Evolutionary conservation across 2,888 invertebrate genomes (phyloP).

Genomic region (Caradrina clavipalpis): DNA sequence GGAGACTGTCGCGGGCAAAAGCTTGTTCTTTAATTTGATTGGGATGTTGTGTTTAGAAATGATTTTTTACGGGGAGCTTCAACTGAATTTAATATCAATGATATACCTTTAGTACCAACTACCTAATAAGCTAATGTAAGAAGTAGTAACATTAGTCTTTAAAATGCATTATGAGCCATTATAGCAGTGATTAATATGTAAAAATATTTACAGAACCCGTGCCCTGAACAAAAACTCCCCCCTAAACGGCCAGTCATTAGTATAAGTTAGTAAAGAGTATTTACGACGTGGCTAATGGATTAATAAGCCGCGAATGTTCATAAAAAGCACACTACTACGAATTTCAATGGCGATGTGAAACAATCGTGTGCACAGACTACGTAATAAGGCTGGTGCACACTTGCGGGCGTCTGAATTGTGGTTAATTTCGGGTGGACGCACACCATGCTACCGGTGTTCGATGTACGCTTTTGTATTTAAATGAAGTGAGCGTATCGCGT

Average conservation of each 20-base stretch:
- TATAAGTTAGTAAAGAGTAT: conserved; percentile 28
- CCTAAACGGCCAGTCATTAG: conserved; percentile 13
- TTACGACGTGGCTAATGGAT: conserved; percentile 44
- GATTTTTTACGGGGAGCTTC: background rate
- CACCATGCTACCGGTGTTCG: conserved; percentile 66
- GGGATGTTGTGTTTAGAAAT: too few relatives aligned
- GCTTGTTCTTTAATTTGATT: background rate
- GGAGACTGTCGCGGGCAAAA: too few relatives aligned
- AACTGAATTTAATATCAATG: background rate
- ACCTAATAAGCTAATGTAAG: background rate
- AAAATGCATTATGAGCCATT: conserved; percentile 2
- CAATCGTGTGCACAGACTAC: conserved; percentile 58
- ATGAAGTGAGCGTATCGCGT: conserved; percentile 74
- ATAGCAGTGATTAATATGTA: conserved; percentile 18
- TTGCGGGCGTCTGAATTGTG: conserved; percentile 27
- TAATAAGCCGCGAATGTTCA: conserved; percentile 44
- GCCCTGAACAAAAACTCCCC: conserved; percentile 25
- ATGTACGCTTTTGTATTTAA: conserved; percentile 82
- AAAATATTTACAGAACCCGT: conserved; percentile 17
- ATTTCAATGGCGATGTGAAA: conserved; percentile 49
- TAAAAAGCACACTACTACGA: conserved; percentile 38
- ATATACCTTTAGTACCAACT: background rate
- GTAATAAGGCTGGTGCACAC: conserved; percentile 49
- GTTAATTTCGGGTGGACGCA: conserved; percentile 68
- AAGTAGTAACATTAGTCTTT: conserved; percentile 1